Conservation (phyloP, 2,797 vertebrate genomes). For the Cephalopachus bancanus region DNA sequence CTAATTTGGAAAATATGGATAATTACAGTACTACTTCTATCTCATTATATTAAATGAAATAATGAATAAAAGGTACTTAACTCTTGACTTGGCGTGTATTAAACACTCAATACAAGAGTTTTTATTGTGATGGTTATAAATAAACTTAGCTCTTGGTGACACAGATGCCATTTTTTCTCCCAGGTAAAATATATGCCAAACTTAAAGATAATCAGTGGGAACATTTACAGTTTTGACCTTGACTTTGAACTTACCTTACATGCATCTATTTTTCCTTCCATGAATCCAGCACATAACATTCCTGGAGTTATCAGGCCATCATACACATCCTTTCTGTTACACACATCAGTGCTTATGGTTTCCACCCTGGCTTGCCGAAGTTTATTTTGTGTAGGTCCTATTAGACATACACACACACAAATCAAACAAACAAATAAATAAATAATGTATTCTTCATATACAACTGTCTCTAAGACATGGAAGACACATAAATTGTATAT, state of each 20-base stretch:
- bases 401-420: constrained; percentile 33
- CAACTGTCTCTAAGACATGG: background rate
- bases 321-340: constrained; percentile 88
- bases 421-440: constrained; percentile 48
- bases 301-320: constrained; percentile 85
- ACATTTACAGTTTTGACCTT: constrained; percentile 29
- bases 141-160: background rate
- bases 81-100: background rate
- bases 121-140: background rate
- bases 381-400: constrained; percentile 87
- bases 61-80: background rate
- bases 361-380: constrained; percentile 89
- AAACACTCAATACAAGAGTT: background rate
- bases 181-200: background rate
- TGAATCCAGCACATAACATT: constrained; percentile 90
- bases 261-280: constrained; percentile 89
- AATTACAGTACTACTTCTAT: background rate
- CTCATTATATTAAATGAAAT: constrained; percentile 24
- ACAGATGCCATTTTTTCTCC: background rate
- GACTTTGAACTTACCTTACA: constrained; percentile 87
- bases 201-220: background rate
- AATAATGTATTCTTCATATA: constrained; percentile 35
- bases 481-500: background rate
- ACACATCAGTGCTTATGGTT: constrained; percentile 86
- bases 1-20: background rate